These are phyloP conservation scores for Galeopterus variegatus DNA, from an alignment of 2,113 vertebrate species.

Conservation along the genomic window DNA sequence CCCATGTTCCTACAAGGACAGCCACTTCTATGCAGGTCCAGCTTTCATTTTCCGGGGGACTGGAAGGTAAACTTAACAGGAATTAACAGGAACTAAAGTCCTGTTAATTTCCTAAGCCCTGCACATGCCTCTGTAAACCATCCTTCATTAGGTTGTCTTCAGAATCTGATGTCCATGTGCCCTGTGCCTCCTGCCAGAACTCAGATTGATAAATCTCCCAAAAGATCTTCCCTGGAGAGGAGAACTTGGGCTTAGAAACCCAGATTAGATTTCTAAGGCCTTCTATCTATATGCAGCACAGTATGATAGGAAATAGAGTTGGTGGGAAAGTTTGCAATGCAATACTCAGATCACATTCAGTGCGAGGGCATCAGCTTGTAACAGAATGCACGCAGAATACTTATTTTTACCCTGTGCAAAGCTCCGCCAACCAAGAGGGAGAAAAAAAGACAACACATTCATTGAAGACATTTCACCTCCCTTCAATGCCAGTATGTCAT, in stretches of 20 bases:
- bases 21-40: neutral
- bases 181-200: neutral
- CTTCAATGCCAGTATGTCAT: neutral
- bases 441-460: neutral
- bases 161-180: neutral
- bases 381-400: neutral
- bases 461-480: neutral
- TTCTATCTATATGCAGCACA: neutral
- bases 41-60: neutral
- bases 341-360: neutral
- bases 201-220: neutral
- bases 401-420: slow-evolving; percentile 3
- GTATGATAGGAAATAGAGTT: neutral
- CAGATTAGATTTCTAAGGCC: neutral
- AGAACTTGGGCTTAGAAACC: neutral
- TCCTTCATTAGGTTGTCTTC: neutral
- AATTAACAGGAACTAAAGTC: too few species aligned
- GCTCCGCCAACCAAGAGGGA: neutral
- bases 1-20: fast-evolving
- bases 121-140: neutral
- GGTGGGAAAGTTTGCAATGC: neutral
- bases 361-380: slow-evolving; percentile 35
- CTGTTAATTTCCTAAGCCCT: neutral
- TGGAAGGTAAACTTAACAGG: too few species aligned
- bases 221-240: neutral